phyloP scores from a whole-genome alignment of 2,797 vertebrate genomes.

The Orestias chungarensis region DNA sequence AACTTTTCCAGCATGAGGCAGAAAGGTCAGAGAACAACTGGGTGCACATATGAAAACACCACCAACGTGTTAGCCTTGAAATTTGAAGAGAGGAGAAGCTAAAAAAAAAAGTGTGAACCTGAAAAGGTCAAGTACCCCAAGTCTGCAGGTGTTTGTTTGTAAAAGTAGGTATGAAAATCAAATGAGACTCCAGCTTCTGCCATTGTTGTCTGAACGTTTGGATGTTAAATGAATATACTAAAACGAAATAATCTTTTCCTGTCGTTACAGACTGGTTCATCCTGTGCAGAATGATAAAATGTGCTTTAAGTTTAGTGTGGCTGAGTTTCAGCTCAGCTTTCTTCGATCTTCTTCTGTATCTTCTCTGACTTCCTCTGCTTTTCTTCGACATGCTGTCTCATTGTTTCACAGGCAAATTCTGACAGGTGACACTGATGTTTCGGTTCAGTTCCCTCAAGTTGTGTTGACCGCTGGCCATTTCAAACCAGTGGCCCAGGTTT shows the following conservation, averaged over 20 bases:
- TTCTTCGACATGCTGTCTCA: conserved; percentile 16
- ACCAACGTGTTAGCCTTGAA: background rate
- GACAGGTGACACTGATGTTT: conserved; percentile 45
- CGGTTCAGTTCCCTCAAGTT: conserved; percentile 42
- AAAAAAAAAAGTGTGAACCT: conserved; percentile 25
- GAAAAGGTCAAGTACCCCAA: conserved; percentile 45
- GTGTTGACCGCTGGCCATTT: conserved; percentile 37
- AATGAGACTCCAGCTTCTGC: background rate
- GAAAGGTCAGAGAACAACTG: conserved; percentile 52
- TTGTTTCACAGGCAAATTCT: conserved; percentile 47
- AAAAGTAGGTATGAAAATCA: background rate
- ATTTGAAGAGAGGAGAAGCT: conserved; percentile 6
- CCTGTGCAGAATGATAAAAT: too few relatives aligned
- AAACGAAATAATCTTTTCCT: too few relatives aligned
- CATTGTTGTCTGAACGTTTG: background rate
- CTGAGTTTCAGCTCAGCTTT: conserved; percentile 7
- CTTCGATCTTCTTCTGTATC: conserved; percentile 7
- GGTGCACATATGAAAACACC: background rate
- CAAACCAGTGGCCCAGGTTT: conserved; percentile 45
- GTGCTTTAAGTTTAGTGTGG: background rate
- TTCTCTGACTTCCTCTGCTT: conserved; percentile 13
- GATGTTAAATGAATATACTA: background rate
- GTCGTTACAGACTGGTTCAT: too few relatives aligned
- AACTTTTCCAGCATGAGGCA: conserved; percentile 34
- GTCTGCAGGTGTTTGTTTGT: conserved; percentile 4